Evolutionary conservation across 1,140 invertebrate species (phyloP).

Genomic region (Drosophila willistoni): DNA sequence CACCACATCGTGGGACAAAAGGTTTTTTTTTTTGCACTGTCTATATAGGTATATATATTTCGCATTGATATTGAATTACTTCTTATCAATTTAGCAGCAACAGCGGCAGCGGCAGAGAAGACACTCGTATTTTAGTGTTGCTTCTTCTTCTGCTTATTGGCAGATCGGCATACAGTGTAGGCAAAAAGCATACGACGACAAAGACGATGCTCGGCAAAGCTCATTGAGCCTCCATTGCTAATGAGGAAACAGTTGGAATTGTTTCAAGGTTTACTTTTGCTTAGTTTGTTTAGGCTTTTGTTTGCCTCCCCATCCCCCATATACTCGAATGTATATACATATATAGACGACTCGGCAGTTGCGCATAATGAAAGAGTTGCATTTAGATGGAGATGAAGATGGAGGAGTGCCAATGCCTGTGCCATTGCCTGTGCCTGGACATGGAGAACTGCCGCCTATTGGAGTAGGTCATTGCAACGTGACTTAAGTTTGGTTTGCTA

Average conservation of each 20-base stretch:
- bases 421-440: conserved; percentile 10
- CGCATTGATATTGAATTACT: conserved; percentile 77
- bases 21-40: conserved; percentile 33
- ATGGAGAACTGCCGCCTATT: conserved; percentile 35
- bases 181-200: conserved; percentile 11
- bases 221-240: conserved; percentile 47
- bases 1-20: conserved; percentile 48
- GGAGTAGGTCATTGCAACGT: conserved; percentile 68
- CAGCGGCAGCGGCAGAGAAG: not conserved
- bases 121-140: conserved; percentile 22
- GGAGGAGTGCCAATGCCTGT: conserved; percentile 26
- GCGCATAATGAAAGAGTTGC: conserved; percentile 78
- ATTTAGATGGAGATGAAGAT: conserved; percentile 52
- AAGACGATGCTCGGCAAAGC: not conserved
- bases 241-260: conserved; percentile 78
- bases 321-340: not conserved
- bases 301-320: conserved; percentile 38
- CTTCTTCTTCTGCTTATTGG: conserved; percentile 34
- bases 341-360: conserved; percentile 41
- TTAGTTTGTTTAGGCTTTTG: conserved; percentile 69
- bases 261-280: conserved; percentile 75
- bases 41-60: conserved; percentile 31
- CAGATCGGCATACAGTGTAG: conserved; percentile 7
- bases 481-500: conserved; percentile 49
- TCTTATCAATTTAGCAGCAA: conserved; percentile 51